These are phyloP conservation scores for Ichneumoninae sp. DNA, from an alignment of 2,888 invertebrate species.

Conservation along the genomic window DNA sequence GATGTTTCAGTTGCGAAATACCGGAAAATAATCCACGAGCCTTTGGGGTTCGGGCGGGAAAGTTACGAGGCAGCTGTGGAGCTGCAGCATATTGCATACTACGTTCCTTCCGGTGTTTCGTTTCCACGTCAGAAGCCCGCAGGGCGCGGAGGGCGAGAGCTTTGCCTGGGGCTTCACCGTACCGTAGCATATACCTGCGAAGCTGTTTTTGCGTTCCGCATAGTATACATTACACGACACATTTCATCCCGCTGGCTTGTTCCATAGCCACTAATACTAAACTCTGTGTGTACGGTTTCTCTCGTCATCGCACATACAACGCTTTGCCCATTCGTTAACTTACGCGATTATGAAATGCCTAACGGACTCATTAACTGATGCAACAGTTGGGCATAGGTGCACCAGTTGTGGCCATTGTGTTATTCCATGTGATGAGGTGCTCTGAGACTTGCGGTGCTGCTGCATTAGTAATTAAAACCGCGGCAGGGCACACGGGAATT, in stretches of 20 bases:
- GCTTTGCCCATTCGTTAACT: constrained; percentile 12
- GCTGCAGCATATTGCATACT: neutral
- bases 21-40: constrained; percentile 43
- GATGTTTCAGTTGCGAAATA: constrained; percentile 56
- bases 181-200: neutral
- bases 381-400: neutral
- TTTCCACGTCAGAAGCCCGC: constrained; percentile 21
- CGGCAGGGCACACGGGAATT: neutral
- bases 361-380: constrained; percentile 10
- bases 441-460: neutral
- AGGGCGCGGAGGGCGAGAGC: constrained; percentile 16
- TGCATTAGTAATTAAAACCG: neutral
- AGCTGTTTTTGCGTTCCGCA: neutral
- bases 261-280: neutral
- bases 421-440: neutral
- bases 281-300: neutral
- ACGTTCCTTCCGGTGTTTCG: constrained; percentile 27
- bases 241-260: constrained; percentile 12
- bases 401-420: neutral
- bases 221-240: constrained; percentile 26
- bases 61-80: neutral
- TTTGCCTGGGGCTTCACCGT: constrained; percentile 4
- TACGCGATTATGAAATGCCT: neutral
- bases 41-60: constrained; percentile 17
- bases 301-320: constrained; percentile 4